Percentiles rank a stretch among this genome's conserved stretches.
phyloP scores from a whole-genome alignment of 2,113 vertebrate species.

The Nycticorax nycticorax region DNA sequence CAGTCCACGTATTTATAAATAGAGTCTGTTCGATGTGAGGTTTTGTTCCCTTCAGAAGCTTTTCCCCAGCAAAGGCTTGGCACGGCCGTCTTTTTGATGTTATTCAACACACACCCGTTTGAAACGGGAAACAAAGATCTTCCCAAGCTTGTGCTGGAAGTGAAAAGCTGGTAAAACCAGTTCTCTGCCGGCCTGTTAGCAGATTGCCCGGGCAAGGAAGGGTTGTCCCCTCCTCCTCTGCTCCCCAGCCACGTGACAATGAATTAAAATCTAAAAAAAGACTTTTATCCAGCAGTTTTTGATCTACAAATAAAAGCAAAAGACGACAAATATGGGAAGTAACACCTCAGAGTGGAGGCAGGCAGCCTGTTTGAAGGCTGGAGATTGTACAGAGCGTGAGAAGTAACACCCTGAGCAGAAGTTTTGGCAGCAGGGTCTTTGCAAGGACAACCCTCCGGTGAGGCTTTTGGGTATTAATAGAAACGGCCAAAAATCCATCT shows the following conservation, averaged over 20 bases:
- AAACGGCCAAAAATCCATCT: background rate
- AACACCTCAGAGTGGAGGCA: accelerated
- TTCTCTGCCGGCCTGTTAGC: background rate
- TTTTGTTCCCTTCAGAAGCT: background rate
- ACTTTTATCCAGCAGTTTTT: background rate
- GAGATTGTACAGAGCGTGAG: background rate
- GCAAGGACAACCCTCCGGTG: accelerated
- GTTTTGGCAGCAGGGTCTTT: background rate
- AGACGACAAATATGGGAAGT: accelerated
- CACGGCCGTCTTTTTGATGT: background rate
- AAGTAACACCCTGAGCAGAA: accelerated
- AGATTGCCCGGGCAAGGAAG: background rate
- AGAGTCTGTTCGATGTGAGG: background rate
- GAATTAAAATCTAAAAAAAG: background rate
- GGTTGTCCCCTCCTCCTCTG: background rate
- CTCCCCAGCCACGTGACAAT: background rate
- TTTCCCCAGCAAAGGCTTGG: background rate
- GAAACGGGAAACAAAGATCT: background rate
- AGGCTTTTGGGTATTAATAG: background rate
- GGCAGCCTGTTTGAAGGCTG: background rate
- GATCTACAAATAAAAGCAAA: background rate
- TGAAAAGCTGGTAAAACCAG: conserved; percentile 25
- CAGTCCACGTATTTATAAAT: background rate
- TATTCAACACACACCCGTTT: background rate
- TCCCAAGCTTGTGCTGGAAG: background rate